Conservation (phyloP, 2,113 vertebrate genomes). For the Anseranas semipalmata region DNA sequence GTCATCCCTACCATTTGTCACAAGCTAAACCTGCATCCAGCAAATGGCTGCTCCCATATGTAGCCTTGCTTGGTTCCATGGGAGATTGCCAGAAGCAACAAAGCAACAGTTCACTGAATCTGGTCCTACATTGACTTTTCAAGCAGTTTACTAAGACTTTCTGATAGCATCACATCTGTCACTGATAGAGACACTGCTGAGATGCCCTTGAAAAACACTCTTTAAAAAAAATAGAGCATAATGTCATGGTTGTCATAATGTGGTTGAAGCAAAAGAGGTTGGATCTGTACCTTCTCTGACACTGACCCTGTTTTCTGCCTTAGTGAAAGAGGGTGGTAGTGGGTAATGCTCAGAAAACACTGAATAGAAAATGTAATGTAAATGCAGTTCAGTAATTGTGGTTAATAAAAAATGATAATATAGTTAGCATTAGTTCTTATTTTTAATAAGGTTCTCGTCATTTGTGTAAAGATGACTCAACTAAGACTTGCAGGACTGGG, state of each 20-base stretch:
- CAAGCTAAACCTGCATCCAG: neutral
- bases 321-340: neutral
- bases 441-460: neutral
- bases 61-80: neutral
- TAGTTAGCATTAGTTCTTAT: neutral
- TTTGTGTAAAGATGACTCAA: neutral
- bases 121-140: neutral
- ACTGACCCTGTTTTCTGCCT: neutral
- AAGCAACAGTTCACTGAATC: neutral
- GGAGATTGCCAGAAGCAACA: neutral
- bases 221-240: neutral
- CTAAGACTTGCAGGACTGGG: neutral
- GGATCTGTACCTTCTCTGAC: neutral
- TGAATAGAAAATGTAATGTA: neutral
- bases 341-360: neutral
- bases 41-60: neutral
- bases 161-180: neutral
- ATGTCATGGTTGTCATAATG: neutral
- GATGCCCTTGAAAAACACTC: neutral
- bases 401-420: neutral
- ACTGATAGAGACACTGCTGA: neutral
- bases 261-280: neutral
- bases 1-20: neutral
- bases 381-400: neutral
- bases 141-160: neutral